phyloP scores from a whole-genome alignment of 2,113 vertebrate genomes.

The Ifrita kowaldi region DNA sequence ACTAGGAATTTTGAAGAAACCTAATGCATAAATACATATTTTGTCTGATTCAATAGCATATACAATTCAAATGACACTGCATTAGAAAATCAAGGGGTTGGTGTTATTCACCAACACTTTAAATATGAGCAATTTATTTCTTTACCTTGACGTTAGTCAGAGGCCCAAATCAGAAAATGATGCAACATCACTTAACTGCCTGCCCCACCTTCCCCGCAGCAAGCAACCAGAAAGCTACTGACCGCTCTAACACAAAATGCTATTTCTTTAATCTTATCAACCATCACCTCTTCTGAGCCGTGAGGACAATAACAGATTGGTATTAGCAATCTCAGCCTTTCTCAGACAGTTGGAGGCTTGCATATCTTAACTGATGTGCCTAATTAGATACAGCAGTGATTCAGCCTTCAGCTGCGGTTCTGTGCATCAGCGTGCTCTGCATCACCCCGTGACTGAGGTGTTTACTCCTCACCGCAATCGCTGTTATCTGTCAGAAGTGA shows the following conservation, averaged over 20 bases:
- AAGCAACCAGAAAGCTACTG: background rate
- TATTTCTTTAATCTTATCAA: background rate
- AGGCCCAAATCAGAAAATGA: conserved; percentile 26
- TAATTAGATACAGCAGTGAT: conserved; percentile 36
- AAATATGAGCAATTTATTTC: conserved; percentile 23
- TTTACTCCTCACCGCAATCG: background rate
- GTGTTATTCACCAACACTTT: conserved; percentile 40
- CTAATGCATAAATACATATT: conserved; percentile 76
- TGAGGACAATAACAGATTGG: background rate
- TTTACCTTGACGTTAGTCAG: conserved; percentile 47
- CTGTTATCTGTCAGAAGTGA: conserved; percentile 26
- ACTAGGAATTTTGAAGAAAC: conserved; percentile 58
- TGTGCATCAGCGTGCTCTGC: background rate
- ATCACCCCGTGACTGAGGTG: conserved; percentile 14
- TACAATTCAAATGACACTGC: conserved; percentile 63
- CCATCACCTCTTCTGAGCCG: background rate
- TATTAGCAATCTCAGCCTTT: background rate
- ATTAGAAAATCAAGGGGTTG: conserved; percentile 52
- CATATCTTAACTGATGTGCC: conserved; percentile 3
- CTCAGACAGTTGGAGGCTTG: background rate
- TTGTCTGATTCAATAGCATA: conserved; percentile 63
- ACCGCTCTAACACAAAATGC: background rate
- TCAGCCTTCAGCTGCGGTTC: background rate
- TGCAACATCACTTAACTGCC: background rate
- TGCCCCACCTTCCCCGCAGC: background rate